Evolutionary conservation across 2,888 invertebrate species (phyloP), one percentile per base, ranked within the genome.

Genomic region (Noctua comes): DNA sequence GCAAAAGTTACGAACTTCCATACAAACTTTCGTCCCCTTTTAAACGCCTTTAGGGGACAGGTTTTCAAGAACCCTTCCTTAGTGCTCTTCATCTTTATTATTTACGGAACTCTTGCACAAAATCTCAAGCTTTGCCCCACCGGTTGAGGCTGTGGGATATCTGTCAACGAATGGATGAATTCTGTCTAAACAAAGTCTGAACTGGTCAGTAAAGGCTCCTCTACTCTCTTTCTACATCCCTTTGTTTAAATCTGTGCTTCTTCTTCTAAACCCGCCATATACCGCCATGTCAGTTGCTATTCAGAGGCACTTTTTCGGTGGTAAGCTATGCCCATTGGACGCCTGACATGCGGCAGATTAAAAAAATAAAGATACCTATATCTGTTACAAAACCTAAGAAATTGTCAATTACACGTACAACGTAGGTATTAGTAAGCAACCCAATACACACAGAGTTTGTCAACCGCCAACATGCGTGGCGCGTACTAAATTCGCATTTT

Each of bases 401-500:
- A 51, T 57, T 71, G 77, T 76, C 73, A 76, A 77, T 70, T 62
- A 77, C 69, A n/a, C 5, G 21, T 65, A 13, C 68, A 24, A 68
- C 31, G 43, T 76, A 57, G 13, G n/a, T 75, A 78, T 86, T 82
- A 84, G 86, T 84, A 86, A 80, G 73, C 86, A 21, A 59, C 70
- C 75, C 79, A 66, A 77, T 72, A 80, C 76, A 72, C 68, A 68
- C 69, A 73, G 73, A 84, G 85, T 83, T 82, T 83, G 76, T 80
- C 87, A 80, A 70, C 69, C 64, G 57, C 43, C 62, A 57, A 76
- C 80, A 77, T 85, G 57, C 73, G 76, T 68, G 57, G 13, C 73
- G 77, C 68, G 79, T 82, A 71, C 80, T 62, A 68, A 83, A 82
- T 83, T 80, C 79, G 69, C 76, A 76, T 83, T 87, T 86, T 85